Evolutionary conservation across 2,888 invertebrate genomes (phyloP).

Genomic region (Agonopterix alstromeriana): DNA sequence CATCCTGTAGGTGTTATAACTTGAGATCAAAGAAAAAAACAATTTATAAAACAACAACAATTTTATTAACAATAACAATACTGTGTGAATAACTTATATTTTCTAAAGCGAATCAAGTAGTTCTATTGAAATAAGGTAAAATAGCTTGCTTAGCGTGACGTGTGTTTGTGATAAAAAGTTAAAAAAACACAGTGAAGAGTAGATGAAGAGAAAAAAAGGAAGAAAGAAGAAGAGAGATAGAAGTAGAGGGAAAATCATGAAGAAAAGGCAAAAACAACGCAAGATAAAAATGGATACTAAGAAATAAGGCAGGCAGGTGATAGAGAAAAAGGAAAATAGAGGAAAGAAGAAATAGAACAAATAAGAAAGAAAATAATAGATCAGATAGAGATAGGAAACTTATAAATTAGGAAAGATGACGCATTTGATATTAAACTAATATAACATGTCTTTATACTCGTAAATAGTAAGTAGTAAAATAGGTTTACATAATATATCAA

Average conservation of each 20-base stretch:
- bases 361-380: constrained; percentile 2
- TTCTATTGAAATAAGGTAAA: constrained; percentile 10
- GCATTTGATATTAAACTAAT: neutral
- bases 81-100: constrained; percentile 29
- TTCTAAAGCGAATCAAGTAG: constrained; percentile 52
- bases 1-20: no score
- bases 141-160: neutral
- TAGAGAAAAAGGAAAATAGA: neutral
- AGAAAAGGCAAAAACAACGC: neutral
- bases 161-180: neutral
- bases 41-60: constrained; percentile 21
- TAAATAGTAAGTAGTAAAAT: no score
- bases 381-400: neutral
- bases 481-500: no score
- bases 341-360: neutral
- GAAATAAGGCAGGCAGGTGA: neutral
- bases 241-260: neutral
- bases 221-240: neutral
- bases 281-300: neutral
- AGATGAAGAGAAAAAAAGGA: neutral
- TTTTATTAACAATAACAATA: constrained; percentile 35
- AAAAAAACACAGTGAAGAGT: constrained; percentile 1
- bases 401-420: neutral
- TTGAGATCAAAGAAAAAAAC: neutral
- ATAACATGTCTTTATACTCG: no score